Evolutionary conservation across 2,797 vertebrate species (phyloP).

Genomic region (Onychomys leucogaster): DNA sequence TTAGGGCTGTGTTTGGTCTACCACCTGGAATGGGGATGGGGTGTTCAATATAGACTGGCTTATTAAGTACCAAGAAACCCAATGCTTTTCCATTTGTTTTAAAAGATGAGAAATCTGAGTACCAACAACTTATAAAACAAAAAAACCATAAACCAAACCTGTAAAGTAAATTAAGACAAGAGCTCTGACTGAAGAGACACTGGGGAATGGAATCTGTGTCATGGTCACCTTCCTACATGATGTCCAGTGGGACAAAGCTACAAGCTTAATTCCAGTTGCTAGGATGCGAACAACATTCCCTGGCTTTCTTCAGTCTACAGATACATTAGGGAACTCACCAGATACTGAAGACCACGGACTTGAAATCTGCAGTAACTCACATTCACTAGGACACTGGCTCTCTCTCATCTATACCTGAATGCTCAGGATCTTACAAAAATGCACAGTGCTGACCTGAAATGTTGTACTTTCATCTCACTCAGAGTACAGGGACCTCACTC

Average conservation of each 20-base stretch:
- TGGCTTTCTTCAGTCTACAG: neutral
- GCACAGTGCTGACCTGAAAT: too few relatives aligned
- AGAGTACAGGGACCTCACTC: neutral
- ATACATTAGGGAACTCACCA: neutral
- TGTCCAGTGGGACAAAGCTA: rapidly evolving
- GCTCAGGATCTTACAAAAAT: neutral
- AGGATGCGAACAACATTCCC: rapidly evolving
- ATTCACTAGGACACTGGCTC: neutral
- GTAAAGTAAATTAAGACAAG: neutral
- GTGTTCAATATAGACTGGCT: neutral
- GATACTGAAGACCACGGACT: rapidly evolving
- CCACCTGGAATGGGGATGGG: neutral
- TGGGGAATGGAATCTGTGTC: neutral
- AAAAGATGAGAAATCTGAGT: neutral
- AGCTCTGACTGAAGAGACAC: neutral
- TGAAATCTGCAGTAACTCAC: neutral
- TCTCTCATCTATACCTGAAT: too few relatives aligned
- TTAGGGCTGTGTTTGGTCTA: neutral
- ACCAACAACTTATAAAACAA: neutral
- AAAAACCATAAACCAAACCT: neutral
- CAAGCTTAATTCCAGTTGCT: neutral
- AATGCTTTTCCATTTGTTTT: neutral
- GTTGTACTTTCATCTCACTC: too few relatives aligned
- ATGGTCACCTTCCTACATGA: neutral
- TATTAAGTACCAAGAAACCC: neutral